Evolutionary conservation across 2,888 invertebrate genomes (phyloP).

Genomic region (Polymixis flavicincta): DNA sequence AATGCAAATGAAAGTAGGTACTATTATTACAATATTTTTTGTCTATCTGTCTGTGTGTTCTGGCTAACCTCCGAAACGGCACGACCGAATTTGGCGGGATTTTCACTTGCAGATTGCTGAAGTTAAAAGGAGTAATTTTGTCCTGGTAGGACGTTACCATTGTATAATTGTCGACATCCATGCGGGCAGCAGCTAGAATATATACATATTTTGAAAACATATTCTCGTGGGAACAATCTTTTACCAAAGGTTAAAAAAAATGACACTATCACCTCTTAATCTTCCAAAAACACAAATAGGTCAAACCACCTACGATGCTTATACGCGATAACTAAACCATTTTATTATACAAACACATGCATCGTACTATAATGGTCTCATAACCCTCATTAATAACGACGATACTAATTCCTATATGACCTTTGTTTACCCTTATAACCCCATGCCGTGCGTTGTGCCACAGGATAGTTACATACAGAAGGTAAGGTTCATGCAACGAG

Average conservation of each 20-base stretch:
- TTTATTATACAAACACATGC: conserved; percentile 53
- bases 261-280: conserved; percentile 35
- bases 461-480: not conserved
- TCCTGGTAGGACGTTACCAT: no score
- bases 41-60: no score
- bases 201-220: no score
- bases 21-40: no score
- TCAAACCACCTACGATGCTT: conserved; percentile 44
- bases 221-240: no score
- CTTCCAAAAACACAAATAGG: conserved; percentile 28
- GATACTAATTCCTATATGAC: conserved; percentile 62
- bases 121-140: no score
- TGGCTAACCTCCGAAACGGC: no score
- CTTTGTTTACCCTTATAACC: conserved; percentile 63
- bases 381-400: conserved; percentile 59
- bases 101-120: no score
- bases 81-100: no score
- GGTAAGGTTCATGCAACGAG: not conserved
- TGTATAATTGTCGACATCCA: no score
- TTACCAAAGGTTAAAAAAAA: not conserved
- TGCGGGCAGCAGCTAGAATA: no score
- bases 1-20: no score
- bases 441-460: conserved; percentile 38
- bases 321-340: conserved; percentile 52
- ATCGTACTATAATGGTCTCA: conserved; percentile 49